Evolutionary conservation across 2,888 invertebrate genomes (phyloP).

Genomic region (Thereva unica): DNA sequence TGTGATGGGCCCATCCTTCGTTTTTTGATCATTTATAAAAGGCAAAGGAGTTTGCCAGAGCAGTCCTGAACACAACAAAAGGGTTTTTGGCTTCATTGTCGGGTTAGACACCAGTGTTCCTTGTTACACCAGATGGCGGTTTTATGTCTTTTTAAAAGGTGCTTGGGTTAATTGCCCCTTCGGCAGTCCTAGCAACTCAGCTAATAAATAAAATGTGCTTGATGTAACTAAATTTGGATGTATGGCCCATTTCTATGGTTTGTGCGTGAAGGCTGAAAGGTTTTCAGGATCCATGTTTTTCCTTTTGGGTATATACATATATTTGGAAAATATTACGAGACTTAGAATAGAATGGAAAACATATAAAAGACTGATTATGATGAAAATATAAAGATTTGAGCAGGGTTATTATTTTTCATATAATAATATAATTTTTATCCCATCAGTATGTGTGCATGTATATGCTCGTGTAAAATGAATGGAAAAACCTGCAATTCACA

Average conservation of each 20-base stretch:
- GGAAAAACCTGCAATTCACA: too few species aligned
- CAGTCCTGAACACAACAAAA: slow-evolving; percentile 13
- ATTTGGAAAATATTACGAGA: slow-evolving; percentile 20
- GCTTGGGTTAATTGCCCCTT: slow-evolving; percentile 16
- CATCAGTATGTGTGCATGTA: too few species aligned
- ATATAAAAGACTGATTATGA: not conserved
- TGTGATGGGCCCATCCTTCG: slow-evolving; percentile 20
- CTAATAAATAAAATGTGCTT: slow-evolving; percentile 8
- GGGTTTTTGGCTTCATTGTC: slow-evolving; percentile 18
- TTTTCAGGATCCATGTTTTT: not conserved
- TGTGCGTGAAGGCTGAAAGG: too few species aligned
- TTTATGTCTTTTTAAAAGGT: slow-evolving; percentile 25
- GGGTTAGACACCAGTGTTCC: slow-evolving; percentile 8
- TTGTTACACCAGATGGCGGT: slow-evolving; percentile 28
- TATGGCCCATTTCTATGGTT: too few species aligned
- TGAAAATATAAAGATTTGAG: not conserved
- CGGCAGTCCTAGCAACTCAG: slow-evolving; percentile 2
- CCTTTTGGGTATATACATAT: slow-evolving; percentile 15
- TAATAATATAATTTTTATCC: too few species aligned
- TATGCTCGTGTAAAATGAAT: too few species aligned
- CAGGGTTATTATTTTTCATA: not conserved
- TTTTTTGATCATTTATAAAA: slow-evolving; percentile 23
- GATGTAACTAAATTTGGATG: not conserved
- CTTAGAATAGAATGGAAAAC: not conserved
- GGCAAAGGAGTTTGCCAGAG: too few species aligned